Conservation (phyloP, 2,888 invertebrate species). For the Synanthedon andrenaeformis region DNA sequence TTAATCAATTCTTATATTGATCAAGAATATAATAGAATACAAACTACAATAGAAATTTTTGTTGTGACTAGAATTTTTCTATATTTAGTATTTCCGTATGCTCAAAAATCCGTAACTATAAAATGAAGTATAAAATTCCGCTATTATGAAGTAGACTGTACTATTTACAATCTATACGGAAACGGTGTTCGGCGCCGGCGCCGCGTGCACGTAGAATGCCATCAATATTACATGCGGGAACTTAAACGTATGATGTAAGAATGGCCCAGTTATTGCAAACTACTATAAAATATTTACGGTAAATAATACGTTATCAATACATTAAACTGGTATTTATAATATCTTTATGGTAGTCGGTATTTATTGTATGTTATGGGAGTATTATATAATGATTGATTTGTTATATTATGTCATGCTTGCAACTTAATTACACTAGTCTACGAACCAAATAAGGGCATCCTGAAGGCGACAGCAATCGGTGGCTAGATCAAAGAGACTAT, state of each 20-base stretch:
- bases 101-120: too few species aligned
- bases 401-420: not conserved
- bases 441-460: not conserved
- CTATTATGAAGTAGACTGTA: too few species aligned
- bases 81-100: too few species aligned
- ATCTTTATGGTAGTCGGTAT: not conserved
- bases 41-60: too few species aligned
- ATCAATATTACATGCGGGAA: not conserved
- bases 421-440: not conserved
- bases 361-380: not conserved
- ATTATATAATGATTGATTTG: not conserved
- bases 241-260: not conserved
- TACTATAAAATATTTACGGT: not conserved
- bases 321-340: not conserved
- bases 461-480: not conserved
- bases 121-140: too few species aligned
- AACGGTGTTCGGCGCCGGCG: conserved; percentile 13
- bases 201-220: conserved; percentile 1
- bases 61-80: too few species aligned
- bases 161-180: conserved; percentile 17
- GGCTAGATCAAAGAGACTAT: not conserved
- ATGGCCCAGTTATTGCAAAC: not conserved
- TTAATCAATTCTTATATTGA: too few species aligned
- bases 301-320: not conserved
- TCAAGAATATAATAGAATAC: too few species aligned